Conservation (phyloP, 2,888 invertebrate species). For the Amiota communis region DNA sequence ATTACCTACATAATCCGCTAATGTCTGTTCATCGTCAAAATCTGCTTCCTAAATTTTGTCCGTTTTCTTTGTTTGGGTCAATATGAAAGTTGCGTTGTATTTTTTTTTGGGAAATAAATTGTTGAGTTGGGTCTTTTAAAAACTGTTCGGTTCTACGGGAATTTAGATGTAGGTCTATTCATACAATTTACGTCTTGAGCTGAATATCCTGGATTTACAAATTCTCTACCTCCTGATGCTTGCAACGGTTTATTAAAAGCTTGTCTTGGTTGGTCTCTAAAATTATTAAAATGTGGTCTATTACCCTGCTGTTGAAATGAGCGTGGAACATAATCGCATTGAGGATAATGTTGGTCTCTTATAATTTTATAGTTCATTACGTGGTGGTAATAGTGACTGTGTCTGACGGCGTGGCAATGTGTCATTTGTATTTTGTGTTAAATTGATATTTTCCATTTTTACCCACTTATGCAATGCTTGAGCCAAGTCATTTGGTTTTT, state of each 20-base stretch:
- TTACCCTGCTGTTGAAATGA: too few relatives aligned
- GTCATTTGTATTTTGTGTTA: conserved; percentile 20
- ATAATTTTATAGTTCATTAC: background rate
- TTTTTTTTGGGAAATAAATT: background rate
- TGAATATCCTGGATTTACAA: background rate
- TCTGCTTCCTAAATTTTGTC: background rate
- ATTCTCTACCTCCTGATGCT: background rate
- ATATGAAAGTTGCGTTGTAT: background rate
- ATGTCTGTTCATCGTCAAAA: background rate
- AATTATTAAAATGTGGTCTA: too few relatives aligned
- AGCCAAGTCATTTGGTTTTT: conserved; percentile 40
- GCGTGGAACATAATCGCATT: too few relatives aligned
- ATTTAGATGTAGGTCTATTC: conserved; percentile 24
- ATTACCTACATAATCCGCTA: background rate
- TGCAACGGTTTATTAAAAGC: background rate
- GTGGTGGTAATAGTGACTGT: background rate
- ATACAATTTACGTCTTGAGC: conserved; percentile 37
- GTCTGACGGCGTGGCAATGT: background rate
- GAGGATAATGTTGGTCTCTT: background rate
- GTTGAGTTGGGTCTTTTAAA: background rate
- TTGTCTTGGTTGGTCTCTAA: too few relatives aligned
- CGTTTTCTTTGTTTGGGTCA: background rate
- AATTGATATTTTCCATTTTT: conserved; percentile 39
- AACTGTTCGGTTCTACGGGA: background rate
- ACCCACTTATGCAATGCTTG: conserved; percentile 39